Evolutionary conservation across 2,797 vertebrate species (phyloP).

Genomic region (Chiloscyllium punctatum): DNA sequence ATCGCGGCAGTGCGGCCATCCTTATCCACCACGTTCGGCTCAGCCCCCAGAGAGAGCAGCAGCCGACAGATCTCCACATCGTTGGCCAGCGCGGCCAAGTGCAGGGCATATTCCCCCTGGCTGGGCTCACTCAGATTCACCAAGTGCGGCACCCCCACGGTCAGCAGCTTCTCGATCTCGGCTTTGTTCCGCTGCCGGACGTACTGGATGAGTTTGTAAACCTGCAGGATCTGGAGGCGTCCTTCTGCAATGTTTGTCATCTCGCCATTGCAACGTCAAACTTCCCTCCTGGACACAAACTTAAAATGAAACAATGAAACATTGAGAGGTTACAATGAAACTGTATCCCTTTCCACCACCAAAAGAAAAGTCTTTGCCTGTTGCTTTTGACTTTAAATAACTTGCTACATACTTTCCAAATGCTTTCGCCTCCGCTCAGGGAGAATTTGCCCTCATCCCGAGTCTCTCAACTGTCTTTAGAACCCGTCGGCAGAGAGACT

Average conservation of each 20-base stretch:
- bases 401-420: too few species aligned
- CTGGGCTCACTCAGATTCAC: slow-evolving; percentile 77
- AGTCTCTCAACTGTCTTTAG: too few species aligned
- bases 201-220: slow-evolving; percentile 80
- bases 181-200: slow-evolving; percentile 62
- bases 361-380: too few species aligned
- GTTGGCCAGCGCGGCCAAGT: slow-evolving; percentile 69
- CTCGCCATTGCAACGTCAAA: neutral
- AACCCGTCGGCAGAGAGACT: too few species aligned
- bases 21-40: slow-evolving; percentile 69
- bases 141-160: slow-evolving; percentile 67
- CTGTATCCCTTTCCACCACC: neutral
- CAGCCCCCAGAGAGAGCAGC: slow-evolving; percentile 67
- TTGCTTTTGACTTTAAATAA: neutral
- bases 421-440: neutral
- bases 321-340: neutral
- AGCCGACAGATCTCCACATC: slow-evolving; percentile 70
- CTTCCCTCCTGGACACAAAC: neutral
- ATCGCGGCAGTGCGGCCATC: slow-evolving; percentile 71
- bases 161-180: slow-evolving; percentile 71
- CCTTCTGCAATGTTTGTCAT: neutral
- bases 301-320: neutral
- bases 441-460: neutral
- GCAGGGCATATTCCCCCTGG: slow-evolving; percentile 68
- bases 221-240: slow-evolving; percentile 37